Evolutionary conservation across 1,140 invertebrate species (phyloP).

Genomic region (Micrasema minimum): DNA sequence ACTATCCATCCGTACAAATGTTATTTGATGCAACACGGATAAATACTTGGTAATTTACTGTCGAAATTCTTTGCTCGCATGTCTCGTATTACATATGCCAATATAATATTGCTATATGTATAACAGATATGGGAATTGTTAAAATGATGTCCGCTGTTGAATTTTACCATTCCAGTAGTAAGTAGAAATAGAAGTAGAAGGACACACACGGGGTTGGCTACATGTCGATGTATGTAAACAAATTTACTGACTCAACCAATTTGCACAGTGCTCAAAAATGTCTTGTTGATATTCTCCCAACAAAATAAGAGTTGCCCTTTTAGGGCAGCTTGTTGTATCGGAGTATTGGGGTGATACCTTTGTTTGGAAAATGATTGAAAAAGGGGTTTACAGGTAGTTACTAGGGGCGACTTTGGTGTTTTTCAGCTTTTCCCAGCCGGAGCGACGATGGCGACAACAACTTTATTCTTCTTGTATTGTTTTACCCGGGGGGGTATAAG

Average conservation of each 20-base stretch:
- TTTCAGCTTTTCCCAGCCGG: conserved; percentile 27
- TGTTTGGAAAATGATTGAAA: conserved; percentile 17
- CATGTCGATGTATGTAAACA: conserved; percentile 12
- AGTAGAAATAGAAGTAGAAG: background rate
- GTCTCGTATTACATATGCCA: background rate
- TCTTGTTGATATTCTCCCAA: background rate
- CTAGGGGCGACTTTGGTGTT: conserved; percentile 36
- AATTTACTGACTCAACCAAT: conserved; percentile 26
- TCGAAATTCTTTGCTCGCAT: conserved; percentile 7
- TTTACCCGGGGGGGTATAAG: conserved; percentile 48
- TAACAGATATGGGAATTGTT: background rate
- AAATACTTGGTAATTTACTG: background rate
- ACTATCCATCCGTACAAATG: conserved; percentile 3
- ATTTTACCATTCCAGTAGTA: background rate
- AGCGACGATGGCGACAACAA: background rate
- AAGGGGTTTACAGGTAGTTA: conserved; percentile 23
- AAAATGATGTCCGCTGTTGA: background rate
- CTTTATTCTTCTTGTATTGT: background rate
- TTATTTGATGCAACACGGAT: background rate
- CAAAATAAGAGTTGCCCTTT: background rate
- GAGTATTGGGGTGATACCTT: conserved; percentile 5
- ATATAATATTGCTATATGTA: background rate
- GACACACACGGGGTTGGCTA: background rate
- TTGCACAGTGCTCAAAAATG: conserved; percentile 31
- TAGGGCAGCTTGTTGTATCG: background rate